Percentiles rank a stretch among this genome's conserved stretches.
phyloP scores from a whole-genome alignment of 2,888 invertebrate genomes.

The Neoaliturus tenellus region DNA sequence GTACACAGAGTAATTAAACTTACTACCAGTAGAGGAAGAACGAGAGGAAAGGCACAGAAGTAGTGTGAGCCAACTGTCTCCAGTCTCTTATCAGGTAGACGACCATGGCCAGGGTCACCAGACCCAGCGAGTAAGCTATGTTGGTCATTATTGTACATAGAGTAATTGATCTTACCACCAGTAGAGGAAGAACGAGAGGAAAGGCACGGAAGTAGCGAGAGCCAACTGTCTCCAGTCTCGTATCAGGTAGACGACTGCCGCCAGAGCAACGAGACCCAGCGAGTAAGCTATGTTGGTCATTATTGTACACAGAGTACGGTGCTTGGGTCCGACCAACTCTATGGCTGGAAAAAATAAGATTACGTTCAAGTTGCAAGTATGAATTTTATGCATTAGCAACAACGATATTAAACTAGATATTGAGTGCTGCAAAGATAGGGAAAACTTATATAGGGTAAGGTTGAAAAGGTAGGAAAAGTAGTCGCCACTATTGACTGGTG shows the following conservation, averaged over 20 bases:
- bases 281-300: slow-evolving; percentile 90
- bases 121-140: slow-evolving; percentile 87
- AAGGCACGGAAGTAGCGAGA: slow-evolving; percentile 86
- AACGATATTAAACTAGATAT: too few relatives aligned
- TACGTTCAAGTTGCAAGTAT: not conserved
- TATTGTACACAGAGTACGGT: slow-evolving; percentile 84
- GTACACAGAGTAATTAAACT: slow-evolving; percentile 83
- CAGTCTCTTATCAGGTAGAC: slow-evolving; percentile 88
- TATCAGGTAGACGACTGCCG: slow-evolving; percentile 85
- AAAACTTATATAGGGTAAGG: too few relatives aligned
- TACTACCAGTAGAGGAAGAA: slow-evolving; percentile 85
- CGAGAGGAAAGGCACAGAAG: slow-evolving; percentile 85
- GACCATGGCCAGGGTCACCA: slow-evolving; percentile 83
- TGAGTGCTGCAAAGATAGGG: too few relatives aligned
- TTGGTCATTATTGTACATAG: slow-evolving; percentile 88
- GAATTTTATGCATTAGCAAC: too few relatives aligned
- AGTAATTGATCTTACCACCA: slow-evolving; percentile 82
- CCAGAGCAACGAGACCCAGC: slow-evolving; percentile 81
- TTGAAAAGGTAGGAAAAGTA: too few relatives aligned
- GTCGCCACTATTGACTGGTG: too few relatives aligned
- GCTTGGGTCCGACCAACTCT: slow-evolving; percentile 87
- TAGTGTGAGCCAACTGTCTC: slow-evolving; percentile 85
- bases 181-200: slow-evolving; percentile 83
- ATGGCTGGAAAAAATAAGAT: slow-evolving; percentile 77
- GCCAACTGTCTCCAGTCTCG: slow-evolving; percentile 88